These are phyloP conservation scores for Cheilosia scutellata DNA, from an alignment of 2,888 invertebrate genomes.

Conservation along the genomic window DNA sequence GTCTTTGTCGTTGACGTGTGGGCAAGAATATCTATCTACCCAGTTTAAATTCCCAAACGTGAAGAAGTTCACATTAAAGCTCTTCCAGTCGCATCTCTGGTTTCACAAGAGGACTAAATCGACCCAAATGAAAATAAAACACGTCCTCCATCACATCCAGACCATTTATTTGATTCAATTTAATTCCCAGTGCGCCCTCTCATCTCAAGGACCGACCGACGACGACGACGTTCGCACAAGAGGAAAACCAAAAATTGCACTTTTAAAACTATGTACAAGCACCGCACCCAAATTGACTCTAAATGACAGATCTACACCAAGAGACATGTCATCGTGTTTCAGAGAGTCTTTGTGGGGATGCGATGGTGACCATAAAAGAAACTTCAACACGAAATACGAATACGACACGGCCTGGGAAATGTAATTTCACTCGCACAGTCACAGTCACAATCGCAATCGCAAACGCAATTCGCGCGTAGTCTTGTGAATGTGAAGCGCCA, in stretches of 20 bases:
- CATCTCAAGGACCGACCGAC: conserved; percentile 1
- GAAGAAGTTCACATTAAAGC: neutral
- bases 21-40: too few relatives aligned
- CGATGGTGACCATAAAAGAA: conserved; percentile 56
- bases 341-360: conserved; percentile 12
- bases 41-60: neutral
- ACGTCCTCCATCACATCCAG: conserved; percentile 25
- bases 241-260: conserved; percentile 60
- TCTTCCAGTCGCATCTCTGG: neutral
- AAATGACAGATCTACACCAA: conserved; percentile 64
- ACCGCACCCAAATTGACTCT: conserved; percentile 60
- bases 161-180: conserved; percentile 61
- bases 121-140: conserved; percentile 10
- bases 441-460: neutral
- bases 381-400: neutral
- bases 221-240: neutral
- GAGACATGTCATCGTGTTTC: conserved; percentile 62
- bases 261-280: conserved; percentile 48
- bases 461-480: conserved; percentile 29
- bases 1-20: too few relatives aligned
- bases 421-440: conserved; percentile 11
- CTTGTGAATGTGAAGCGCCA: conserved; percentile 59
- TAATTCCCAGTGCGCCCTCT: conserved; percentile 33
- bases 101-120: conserved; percentile 7
- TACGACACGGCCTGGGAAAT: conserved; percentile 14